Evolutionary conservation across 2,797 vertebrate species (phyloP).

Genomic region (Cyprinella venusta): DNA sequence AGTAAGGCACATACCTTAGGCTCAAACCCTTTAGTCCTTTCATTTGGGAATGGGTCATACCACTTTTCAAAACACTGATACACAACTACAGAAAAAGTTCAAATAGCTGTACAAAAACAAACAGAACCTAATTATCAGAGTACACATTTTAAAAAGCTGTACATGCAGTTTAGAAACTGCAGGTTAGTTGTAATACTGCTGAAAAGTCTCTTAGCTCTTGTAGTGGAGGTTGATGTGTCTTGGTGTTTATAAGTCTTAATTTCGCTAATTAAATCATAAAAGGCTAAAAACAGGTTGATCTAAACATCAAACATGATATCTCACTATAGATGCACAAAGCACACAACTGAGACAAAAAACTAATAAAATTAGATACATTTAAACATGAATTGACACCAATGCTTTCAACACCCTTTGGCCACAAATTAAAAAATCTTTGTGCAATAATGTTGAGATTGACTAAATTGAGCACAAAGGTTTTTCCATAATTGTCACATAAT

Average conservation of each 20-base stretch:
- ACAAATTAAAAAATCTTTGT: slow-evolving; percentile 35
- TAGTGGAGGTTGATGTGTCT: slow-evolving; percentile 52
- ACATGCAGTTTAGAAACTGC: slow-evolving; percentile 63
- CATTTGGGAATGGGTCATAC: slow-evolving; percentile 71
- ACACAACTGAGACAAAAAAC: slow-evolving; percentile 34
- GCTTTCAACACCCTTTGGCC: slow-evolving; percentile 44
- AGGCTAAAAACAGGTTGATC: slow-evolving; percentile 41
- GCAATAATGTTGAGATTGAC: slow-evolving; percentile 35
- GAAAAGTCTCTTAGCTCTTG: slow-evolving; percentile 70
- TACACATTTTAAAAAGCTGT: slow-evolving; percentile 72
- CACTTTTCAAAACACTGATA: slow-evolving; percentile 66
- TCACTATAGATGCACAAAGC: slow-evolving; percentile 28
- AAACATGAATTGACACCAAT: slow-evolving; percentile 32
- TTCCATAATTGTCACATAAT: slow-evolving; percentile 38
- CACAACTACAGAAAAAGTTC: slow-evolving; percentile 67
- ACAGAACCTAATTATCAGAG: slow-evolving; percentile 74
- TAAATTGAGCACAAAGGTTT: neutral
- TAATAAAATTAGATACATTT: slow-evolving; percentile 31
- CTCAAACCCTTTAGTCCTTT: slow-evolving; percentile 71
- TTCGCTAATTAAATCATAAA: slow-evolving; percentile 70
- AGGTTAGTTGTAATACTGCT: slow-evolving; percentile 77
- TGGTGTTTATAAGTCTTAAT: slow-evolving; percentile 66
- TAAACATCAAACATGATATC: slow-evolving; percentile 14
- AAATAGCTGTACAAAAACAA: slow-evolving; percentile 71
- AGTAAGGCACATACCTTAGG: slow-evolving; percentile 95